Percentiles rank a stretch among this genome's conserved stretches.
Evolutionary conservation across 1,140 invertebrate species (phyloP).

Genomic region (Zeugodacus cucurbitae): DNA sequence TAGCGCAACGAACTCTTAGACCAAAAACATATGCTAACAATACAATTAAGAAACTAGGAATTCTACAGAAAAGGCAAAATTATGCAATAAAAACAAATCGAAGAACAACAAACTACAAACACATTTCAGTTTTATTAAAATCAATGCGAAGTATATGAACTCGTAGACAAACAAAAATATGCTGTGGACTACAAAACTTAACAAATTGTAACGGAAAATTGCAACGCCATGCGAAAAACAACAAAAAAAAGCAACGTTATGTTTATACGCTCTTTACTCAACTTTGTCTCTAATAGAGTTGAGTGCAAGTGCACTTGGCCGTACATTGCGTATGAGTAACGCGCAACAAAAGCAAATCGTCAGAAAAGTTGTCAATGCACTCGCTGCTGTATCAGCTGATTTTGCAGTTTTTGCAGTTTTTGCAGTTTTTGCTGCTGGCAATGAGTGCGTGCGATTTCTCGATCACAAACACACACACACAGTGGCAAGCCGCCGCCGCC

Average conservation of each 20-base stretch:
- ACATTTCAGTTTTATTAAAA: too few species aligned
- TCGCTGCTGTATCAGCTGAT: not conserved
- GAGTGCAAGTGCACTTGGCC: not conserved
- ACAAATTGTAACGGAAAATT: not conserved
- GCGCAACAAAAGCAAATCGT: not conserved
- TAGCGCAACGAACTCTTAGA: too few species aligned
- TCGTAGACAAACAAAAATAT: too few species aligned
- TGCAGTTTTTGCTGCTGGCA: not conserved
- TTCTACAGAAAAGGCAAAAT: too few species aligned
- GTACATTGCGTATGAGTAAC: not conserved
- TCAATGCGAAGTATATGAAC: too few species aligned
- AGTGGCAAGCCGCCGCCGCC: not conserved
- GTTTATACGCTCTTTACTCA: not conserved
- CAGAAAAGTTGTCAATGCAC: not conserved
- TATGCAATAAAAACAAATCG: too few species aligned
- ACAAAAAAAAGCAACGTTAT: not conserved
- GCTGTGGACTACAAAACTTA: too few species aligned
- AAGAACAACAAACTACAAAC: too few species aligned
- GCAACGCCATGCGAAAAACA: not conserved
- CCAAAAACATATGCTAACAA: too few species aligned
- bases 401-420: not conserved
- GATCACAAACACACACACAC: not conserved
- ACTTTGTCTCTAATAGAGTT: not conserved
- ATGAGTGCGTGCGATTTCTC: conserved; percentile 21
- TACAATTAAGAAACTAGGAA: too few species aligned